Percentiles rank a stretch among this genome's conserved stretches.
Conservation (phyloP, 2,797 vertebrate genomes). For the Gymnodraco acuticeps region DNA sequence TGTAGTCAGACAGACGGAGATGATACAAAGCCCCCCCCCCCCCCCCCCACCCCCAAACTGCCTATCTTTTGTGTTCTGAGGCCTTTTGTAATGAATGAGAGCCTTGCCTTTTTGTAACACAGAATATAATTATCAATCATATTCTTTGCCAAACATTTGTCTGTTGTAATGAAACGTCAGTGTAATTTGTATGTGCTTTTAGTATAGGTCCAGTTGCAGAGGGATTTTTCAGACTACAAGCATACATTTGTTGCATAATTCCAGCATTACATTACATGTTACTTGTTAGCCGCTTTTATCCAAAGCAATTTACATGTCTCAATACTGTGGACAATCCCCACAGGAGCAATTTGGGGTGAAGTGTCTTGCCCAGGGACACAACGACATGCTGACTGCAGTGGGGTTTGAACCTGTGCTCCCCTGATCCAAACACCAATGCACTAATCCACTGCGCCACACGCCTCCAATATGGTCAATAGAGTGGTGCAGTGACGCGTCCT, state of each 20-base stretch:
- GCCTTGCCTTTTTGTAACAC: background rate
- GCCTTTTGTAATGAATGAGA: slow-evolving; percentile 35
- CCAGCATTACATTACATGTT: no score
- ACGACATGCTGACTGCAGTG: no score
- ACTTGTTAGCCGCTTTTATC: no score
- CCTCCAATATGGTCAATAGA: background rate
- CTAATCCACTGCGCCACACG: no score
- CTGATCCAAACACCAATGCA: no score
- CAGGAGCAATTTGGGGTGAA: no score
- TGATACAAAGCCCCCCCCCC: slow-evolving; percentile 21
- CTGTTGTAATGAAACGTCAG: slow-evolving; percentile 1
- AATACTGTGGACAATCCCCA: no score
- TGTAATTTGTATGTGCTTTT: background rate
- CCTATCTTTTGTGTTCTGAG: slow-evolving; percentile 34
- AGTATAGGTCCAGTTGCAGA: background rate
- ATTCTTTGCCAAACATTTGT: background rate
- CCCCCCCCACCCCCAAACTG: slow-evolving; percentile 15
- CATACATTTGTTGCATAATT: no score
- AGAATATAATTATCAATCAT: slow-evolving; percentile 14
- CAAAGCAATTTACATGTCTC: no score
- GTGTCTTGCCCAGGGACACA: no score
- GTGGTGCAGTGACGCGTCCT: no score
- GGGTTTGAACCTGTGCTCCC: no score
- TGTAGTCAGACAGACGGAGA: slow-evolving; percentile 62
- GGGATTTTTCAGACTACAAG: background rate